Conservation (phyloP, 2,888 invertebrate genomes). For the Panzeria rudis region DNA sequence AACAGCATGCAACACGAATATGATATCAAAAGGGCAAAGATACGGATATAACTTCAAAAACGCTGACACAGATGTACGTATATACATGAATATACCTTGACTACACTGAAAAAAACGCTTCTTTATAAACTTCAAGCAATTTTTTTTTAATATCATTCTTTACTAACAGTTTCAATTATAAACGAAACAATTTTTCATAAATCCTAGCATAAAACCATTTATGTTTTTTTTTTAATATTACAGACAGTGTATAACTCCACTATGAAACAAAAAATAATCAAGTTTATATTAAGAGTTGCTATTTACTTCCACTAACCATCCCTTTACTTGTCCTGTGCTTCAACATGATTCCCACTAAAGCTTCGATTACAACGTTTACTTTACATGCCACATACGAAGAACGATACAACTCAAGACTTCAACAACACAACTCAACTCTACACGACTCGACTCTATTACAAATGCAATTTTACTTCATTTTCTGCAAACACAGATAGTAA, state of each 20-base stretch:
- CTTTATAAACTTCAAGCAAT: not conserved
- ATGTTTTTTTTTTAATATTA: not conserved
- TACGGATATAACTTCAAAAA: not conserved
- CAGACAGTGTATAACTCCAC: not conserved
- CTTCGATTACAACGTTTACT: slow-evolving; percentile 31
- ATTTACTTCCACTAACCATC: slow-evolving; percentile 11
- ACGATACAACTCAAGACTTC: not conserved
- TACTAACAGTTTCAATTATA: not conserved
- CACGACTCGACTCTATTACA: slow-evolving; percentile 48
- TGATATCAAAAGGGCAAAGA: not conserved
- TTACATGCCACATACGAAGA: slow-evolving; percentile 31
- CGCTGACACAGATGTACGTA: not conserved
- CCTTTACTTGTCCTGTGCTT: not conserved
- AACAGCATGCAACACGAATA: not conserved
- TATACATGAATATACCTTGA: not conserved
- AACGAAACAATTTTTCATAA: not conserved
- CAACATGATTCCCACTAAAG: slow-evolving; percentile 5
- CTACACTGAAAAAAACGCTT: not conserved
- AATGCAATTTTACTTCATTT: slow-evolving; percentile 61
- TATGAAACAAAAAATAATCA: slow-evolving; percentile 23
- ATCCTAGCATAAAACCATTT: not conserved
- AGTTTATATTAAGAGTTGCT: slow-evolving; percentile 29
- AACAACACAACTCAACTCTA: slow-evolving; percentile 25
- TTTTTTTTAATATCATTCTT: not conserved
- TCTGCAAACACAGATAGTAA: not conserved